Conservation (phyloP, 1,140 invertebrate genomes). For the Drosophila subpulchrella region DNA sequence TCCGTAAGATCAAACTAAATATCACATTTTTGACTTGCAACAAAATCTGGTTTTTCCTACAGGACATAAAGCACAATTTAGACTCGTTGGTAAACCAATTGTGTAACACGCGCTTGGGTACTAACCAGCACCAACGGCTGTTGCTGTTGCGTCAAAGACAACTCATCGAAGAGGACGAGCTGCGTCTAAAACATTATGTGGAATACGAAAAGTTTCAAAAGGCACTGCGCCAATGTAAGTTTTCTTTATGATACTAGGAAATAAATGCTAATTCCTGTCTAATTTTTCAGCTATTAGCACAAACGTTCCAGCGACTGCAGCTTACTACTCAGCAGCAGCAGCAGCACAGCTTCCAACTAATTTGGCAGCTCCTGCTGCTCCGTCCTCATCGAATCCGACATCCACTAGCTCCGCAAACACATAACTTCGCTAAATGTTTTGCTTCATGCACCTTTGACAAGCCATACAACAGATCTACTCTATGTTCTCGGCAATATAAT, state of each 20-base stretch:
- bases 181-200: conserved; percentile 83
- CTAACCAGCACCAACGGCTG: conserved; percentile 81
- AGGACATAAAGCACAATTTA: conserved; percentile 84
- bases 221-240: conserved; percentile 76
- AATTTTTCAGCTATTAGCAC: conserved; percentile 70
- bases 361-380: conserved; percentile 56
- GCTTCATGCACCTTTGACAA: conserved; percentile 61
- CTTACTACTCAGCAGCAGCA: conserved; percentile 70
- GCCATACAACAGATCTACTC: conserved; percentile 61
- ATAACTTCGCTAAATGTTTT: conserved; percentile 56
- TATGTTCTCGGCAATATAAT: conserved; percentile 62
- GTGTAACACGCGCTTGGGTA: conserved; percentile 79
- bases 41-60: neutral
- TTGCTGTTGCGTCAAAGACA: conserved; percentile 81
- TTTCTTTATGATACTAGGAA: neutral
- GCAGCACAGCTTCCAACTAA: conserved; percentile 69
- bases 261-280: neutral
- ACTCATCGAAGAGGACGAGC: conserved; percentile 83
- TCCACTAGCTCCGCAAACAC: conserved; percentile 61
- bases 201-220: conserved; percentile 84
- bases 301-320: conserved; percentile 69
- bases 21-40: neutral
- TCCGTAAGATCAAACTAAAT: conserved; percentile 59
- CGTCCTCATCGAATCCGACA: conserved; percentile 61
- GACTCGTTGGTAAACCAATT: conserved; percentile 81